phyloP scores from a whole-genome alignment of 2,888 invertebrate genomes.

The Helleia helle region DNA sequence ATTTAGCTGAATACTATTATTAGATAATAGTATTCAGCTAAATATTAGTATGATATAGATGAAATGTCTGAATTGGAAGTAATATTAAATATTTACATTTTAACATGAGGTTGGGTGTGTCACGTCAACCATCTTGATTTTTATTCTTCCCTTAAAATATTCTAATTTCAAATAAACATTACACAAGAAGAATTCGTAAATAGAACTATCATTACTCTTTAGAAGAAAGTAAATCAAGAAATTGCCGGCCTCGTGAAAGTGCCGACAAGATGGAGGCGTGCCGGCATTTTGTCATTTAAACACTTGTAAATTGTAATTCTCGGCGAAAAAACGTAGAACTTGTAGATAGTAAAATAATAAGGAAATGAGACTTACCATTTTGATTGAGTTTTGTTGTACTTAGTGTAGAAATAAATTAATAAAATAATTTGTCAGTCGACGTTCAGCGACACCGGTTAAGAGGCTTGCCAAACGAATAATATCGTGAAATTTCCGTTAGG shows the following conservation, averaged over 20 bases:
- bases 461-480: constrained; percentile 80
- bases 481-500: constrained; percentile 54
- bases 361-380: constrained; percentile 58
- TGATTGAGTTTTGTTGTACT: constrained; percentile 63
- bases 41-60: too few relatives aligned
- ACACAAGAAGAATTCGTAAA: neutral
- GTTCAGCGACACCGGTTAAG: constrained; percentile 79
- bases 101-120: neutral
- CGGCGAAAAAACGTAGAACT: too few relatives aligned
- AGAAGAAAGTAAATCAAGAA: constrained; percentile 16
- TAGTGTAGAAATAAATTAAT: constrained; percentile 62
- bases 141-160: neutral
- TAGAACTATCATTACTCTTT: neutral
- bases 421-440: constrained; percentile 55
- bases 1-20: too few relatives aligned
- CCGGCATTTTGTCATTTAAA: constrained; percentile 25
- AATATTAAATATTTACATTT: neutral
- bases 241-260: constrained; percentile 22
- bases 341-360: constrained; percentile 12
- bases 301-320: too few relatives aligned
- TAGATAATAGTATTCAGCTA: too few relatives aligned
- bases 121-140: neutral
- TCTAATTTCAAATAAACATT: neutral
- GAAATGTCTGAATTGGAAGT: too few relatives aligned
- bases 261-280: constrained; percentile 63